Evolutionary conservation across 2,113 vertebrate genomes (phyloP), one percentile per base, ranked within the genome.

Genomic region (Epinephelus cyanopodus): DNA sequence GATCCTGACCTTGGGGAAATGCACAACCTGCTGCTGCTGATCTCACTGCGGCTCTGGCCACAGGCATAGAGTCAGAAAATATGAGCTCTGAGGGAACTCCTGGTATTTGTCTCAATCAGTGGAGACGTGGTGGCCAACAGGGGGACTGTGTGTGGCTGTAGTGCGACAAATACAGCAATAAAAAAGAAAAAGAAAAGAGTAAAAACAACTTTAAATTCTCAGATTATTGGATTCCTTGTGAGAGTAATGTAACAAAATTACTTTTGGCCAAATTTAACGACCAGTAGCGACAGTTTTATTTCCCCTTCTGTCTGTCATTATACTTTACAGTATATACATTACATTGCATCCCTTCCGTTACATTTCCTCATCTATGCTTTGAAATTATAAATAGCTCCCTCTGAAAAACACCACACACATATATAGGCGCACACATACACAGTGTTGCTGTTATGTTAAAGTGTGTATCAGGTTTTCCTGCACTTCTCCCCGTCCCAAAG

Each of bases 1-100:
- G 29, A 82, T 82, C 53, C 62, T 74, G 66, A 81, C 91, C 90
- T 74, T 45, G 47, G 88, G 91, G 93, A 82, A 87, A 86, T 69
- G 74, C 72, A 74, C 56, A 63, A 50, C 57, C 71, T 77, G 74
- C 76, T 80, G 79, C 63, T 66, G 74, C 79, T 77, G 62, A 85
- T 86, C 69, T 89, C 73, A 71, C 75, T 71, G 25, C 69, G 83
- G 48, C 87, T 90, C 71, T 58, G 76, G 37, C 68, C 57, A 58
- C 60, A 56, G 23, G 76, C 62, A 42, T 33, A 52, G 27, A 65
- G 12, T 27, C 67, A 50, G 81, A 88, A 71, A 90, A 92, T 67
- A 87, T 73, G 57, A 88, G 64, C 79, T 63, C 50, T 74, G 11
- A 84, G 53, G 81, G 56, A 89, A 74, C 42, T 65, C 62, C 60